These are phyloP conservation scores for Rhadinocentrus ornatus DNA, from an alignment of 2,797 vertebrate genomes.

Conservation along the genomic window DNA sequence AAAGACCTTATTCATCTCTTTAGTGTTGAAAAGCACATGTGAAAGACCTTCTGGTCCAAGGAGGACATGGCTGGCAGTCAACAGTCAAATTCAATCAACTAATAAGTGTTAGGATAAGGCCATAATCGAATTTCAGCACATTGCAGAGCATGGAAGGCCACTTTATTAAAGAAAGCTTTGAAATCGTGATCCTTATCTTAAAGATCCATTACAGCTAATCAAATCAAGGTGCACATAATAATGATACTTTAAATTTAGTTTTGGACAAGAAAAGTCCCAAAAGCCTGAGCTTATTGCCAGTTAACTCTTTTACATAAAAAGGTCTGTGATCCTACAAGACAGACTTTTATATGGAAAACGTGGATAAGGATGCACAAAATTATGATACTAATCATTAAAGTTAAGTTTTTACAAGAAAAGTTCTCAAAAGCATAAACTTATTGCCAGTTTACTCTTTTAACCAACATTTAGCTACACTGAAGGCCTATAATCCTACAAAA, in stretches of 20 bases:
- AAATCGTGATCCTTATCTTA: conserved; percentile 9
- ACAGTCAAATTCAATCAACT: conserved; percentile 41
- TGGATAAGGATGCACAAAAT: no score
- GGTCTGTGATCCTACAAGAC: no score
- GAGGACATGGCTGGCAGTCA: conserved; percentile 5
- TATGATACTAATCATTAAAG: no score
- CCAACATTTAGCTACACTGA: no score
- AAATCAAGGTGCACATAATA: conserved; percentile 1
- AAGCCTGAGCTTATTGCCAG: no score
- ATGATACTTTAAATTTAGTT: not conserved
- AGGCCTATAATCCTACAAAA: no score
- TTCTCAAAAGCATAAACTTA: no score
- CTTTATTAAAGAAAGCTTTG: conserved; percentile 24
- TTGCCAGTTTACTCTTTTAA: no score
- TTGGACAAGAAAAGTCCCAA: no score
- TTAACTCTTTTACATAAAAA: no score
- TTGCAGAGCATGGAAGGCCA: not conserved
- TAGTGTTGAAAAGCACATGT: conserved; percentile 10
- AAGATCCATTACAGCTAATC: conserved; percentile 18
- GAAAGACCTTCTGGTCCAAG: conserved; percentile 20
- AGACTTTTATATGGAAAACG: no score
- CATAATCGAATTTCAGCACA: conserved; percentile 17
- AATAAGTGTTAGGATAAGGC: not conserved
- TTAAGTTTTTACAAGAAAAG: no score
- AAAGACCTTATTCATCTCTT: conserved; percentile 49